Conservation (phyloP, 2,888 invertebrate genomes). For the Crossocerus cetratus region DNA sequence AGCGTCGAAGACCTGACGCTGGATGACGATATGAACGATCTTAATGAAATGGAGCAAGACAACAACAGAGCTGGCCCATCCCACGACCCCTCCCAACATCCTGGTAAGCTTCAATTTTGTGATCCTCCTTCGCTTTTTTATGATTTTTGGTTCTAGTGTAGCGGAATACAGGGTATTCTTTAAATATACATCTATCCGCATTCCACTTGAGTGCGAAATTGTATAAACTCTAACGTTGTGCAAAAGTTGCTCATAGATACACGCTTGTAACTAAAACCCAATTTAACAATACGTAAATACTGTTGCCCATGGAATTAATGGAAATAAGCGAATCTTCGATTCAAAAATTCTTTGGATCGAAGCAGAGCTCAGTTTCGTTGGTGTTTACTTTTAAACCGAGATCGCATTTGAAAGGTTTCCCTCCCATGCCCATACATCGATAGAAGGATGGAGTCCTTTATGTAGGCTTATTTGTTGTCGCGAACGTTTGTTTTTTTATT, state of each 20-base stretch:
- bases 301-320: slow-evolving; percentile 2
- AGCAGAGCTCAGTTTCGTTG: slow-evolving; percentile 32
- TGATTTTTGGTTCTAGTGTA: slow-evolving; percentile 38
- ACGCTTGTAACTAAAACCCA: slow-evolving; percentile 1
- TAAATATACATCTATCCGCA: slow-evolving; percentile 17
- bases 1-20: slow-evolving; percentile 91
- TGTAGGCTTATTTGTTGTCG: slow-evolving; percentile 28
- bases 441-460: slow-evolving; percentile 24
- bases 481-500: slow-evolving; percentile 50
- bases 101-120: slow-evolving; percentile 78
- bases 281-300: slow-evolving; percentile 8
- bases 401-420: not conserved
- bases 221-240: not conserved
- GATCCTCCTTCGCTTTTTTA: slow-evolving; percentile 10
- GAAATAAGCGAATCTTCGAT: slow-evolving; percentile 54
- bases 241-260: not conserved
- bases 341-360: slow-evolving; percentile 54
- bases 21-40: slow-evolving; percentile 85
- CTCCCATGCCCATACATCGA: not conserved
- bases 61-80: slow-evolving; percentile 84
- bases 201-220: slow-evolving; percentile 5
- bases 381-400: not conserved
- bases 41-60: slow-evolving; percentile 85
- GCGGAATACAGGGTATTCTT: slow-evolving; percentile 54
- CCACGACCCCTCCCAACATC: slow-evolving; percentile 81